Evolutionary conservation across 64 coral and sea anemone species (phyloP).

Genomic region (Dendronephthya gigantea): DNA sequence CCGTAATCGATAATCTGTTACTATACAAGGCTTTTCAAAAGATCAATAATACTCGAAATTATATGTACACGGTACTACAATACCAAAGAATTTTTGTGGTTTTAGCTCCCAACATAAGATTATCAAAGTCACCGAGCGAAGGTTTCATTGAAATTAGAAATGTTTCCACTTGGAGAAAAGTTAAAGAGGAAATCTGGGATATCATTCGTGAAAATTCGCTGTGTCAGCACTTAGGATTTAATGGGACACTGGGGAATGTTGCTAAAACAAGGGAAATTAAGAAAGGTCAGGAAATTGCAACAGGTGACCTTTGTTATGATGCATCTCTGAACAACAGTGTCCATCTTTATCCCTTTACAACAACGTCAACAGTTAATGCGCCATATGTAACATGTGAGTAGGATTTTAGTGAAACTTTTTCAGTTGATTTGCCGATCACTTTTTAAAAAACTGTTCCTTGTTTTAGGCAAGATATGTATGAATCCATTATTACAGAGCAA

Average conservation of each 20-base stretch:
- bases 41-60: no score
- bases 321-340: neutral
- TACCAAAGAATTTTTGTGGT: no score
- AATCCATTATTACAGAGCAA: no score
- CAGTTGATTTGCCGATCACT: no score
- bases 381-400: neutral
- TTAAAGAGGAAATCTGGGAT: neutral
- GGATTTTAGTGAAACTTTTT: neutral
- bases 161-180: neutral
- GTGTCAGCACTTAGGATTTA: neutral
- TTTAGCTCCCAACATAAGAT: no score
- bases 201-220: neutral
- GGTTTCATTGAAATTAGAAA: neutral
- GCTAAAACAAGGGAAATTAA: neutral
- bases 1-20: no score
- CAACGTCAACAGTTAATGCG: neutral
- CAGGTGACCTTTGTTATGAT: neutral
- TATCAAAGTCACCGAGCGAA: neutral
- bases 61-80: no score
- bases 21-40: no score
- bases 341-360: neutral
- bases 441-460: no score
- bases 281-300: neutral
- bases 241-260: neutral
- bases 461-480: no score